Conservation (phyloP, 2,888 invertebrate genomes). For the Diarsia dahlii region DNA sequence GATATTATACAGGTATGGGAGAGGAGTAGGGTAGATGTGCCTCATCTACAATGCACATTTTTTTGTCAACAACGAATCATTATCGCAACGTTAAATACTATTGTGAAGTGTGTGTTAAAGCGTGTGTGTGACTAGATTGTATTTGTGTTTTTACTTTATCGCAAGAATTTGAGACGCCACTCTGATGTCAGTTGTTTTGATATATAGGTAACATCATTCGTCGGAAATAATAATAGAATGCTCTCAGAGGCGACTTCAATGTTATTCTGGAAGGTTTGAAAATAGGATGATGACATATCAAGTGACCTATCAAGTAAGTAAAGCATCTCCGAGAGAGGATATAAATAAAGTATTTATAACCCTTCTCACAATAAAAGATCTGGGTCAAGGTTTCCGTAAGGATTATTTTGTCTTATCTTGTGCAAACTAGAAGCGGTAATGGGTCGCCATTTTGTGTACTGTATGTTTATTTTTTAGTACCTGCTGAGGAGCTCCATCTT, state of each 20-base stretch:
- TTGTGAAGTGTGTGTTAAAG: too few relatives aligned
- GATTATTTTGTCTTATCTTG: constrained; percentile 14
- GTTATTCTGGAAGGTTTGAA: neutral
- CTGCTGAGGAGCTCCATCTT: neutral
- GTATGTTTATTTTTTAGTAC: neutral
- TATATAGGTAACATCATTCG: neutral
- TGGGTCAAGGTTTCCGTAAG: constrained; percentile 25
- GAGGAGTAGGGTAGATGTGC: neutral
- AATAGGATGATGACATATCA: constrained; percentile 3
- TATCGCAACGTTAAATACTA: neutral
- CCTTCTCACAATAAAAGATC: neutral
- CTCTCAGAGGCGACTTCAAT: neutral
- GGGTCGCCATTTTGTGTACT: neutral
- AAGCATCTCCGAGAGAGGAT: neutral
- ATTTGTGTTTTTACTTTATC: constrained; percentile 6
- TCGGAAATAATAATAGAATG: neutral
- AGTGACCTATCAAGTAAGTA: neutral
- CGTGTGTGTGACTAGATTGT: neutral
- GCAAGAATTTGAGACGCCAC: neutral
- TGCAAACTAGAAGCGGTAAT: neutral
- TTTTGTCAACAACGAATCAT: neutral
- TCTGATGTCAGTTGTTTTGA: neutral
- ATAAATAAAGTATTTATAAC: neutral
- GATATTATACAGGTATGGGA: neutral
- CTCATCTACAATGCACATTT: neutral